Percentiles rank a stretch among this genome's conserved stretches.
phyloP scores from a whole-genome alignment of 2,797 vertebrate species.

The Capromys pilorides region DNA sequence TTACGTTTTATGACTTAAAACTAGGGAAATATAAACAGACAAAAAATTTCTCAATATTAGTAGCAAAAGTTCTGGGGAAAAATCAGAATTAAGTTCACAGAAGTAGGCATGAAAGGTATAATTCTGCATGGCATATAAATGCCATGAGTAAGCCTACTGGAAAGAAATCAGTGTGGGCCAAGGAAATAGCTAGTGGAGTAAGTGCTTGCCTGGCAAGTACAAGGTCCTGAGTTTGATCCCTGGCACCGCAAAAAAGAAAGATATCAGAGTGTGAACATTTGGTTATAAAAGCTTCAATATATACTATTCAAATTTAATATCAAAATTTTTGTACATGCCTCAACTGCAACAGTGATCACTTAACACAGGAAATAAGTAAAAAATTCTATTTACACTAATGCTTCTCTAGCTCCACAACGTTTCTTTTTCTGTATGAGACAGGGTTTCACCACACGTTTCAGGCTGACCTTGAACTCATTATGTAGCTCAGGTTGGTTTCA shows the following conservation, averaged over 20 bases:
- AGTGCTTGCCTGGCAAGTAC: no score
- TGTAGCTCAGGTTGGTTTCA: no score
- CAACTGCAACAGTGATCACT: background rate
- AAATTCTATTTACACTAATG: background rate
- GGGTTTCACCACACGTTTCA: no score
- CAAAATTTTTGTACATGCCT: background rate
- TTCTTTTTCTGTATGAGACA: no score
- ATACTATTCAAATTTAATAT: background rate
- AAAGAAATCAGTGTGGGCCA: conserved; percentile 23
- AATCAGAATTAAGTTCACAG: conserved; percentile 54
- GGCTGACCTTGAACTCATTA: no score
- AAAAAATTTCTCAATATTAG: conserved; percentile 17
- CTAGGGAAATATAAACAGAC: conserved; percentile 56
- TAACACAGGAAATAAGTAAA: conserved; percentile 9
- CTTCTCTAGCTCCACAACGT: background rate
- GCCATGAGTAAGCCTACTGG: background rate
- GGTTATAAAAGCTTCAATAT: conserved; percentile 47
- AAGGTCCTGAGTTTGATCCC: no score
- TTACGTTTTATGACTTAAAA: conserved; percentile 64
- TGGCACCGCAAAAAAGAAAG: no score
- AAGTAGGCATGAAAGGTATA: conserved; percentile 30
- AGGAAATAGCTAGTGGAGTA: no score
- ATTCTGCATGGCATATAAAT: background rate
- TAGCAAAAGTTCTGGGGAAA: background rate
- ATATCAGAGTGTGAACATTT: background rate